Base-by-base conservation (phyloP, 1,140 invertebrate species). In the Semibalanus balanoides region DNA sequence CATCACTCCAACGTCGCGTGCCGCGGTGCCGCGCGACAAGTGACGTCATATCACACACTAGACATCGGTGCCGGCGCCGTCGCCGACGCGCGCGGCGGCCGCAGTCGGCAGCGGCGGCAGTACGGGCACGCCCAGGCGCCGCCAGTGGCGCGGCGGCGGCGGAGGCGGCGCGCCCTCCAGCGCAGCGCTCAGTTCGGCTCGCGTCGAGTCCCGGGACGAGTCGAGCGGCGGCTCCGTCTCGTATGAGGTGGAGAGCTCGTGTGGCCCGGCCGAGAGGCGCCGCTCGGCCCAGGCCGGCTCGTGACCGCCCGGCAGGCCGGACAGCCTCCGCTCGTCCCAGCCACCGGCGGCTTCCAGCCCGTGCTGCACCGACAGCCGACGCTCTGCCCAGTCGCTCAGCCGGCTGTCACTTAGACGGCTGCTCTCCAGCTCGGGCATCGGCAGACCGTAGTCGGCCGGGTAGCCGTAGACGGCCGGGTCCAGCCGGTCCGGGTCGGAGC, bases 391-490 rank as follows among this genome's bases (percentile, higher is more conserved):
- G 35, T 17, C 35, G 35, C 5, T 17, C 35, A 40, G n/a, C n/a
- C n/a, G n/a, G n/a, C n/a, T n/a, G n/a, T n/a, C n/a, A n/a, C n/a
- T n/a, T n/a, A n/a, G n/a, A n/a, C n/a, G n/a, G n/a, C n/a, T n/a
- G 35, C 35, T 40, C 7, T 19, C 51, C 51, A 64, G 51, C 74
- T 81, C 84, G 43, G 87, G 86, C 79, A 92, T 87, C 0, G 91
- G 91, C 79, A 92, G 84, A 14, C 90, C 90, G 79, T 93, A 93
- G 83, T 94, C 92, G 19, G 89, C 84, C 0, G 91, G 90, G 82
- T 93, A 94, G 28, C 83, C 79, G 74, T 79, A 79, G 19, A 76
- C 75, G 74, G 78, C 75, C 30, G 79, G 79, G 69, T 79, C 78
- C 73, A 79, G 70, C n/a, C 78, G 82, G 71, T 81, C 87, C 81